These are phyloP conservation scores for Falcaria lacertinaria DNA, from an alignment of 2,888 invertebrate species.

Conservation along the genomic window DNA sequence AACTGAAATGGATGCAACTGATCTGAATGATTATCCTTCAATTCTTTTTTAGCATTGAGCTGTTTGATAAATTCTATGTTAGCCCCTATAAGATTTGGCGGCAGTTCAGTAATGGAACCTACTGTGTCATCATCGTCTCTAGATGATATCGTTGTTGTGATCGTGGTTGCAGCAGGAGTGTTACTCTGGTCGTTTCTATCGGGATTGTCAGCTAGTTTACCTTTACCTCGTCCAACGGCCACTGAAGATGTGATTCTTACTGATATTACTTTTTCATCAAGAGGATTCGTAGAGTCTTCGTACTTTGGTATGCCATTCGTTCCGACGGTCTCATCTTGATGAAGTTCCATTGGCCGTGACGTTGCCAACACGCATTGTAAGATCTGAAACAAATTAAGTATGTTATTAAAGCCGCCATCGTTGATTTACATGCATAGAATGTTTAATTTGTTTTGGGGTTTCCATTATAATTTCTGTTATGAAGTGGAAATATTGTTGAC, in stretches of 20 bases:
- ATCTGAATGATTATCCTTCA: slow-evolving; percentile 42
- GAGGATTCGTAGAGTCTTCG: slow-evolving; percentile 24
- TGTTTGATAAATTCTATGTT: slow-evolving; percentile 74
- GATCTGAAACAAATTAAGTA: slow-evolving; percentile 49
- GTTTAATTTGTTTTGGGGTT: no score
- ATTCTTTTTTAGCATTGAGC: slow-evolving; percentile 62
- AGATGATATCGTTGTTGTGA: slow-evolving; percentile 16
- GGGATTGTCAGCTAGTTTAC: slow-evolving; percentile 28
- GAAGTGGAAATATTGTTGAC: no score
- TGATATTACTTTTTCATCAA: slow-evolving; percentile 70
- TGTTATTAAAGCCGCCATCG: neutral
- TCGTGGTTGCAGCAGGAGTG: slow-evolving; percentile 9
- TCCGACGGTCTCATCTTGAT: slow-evolving; percentile 21
- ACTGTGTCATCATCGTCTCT: slow-evolving; percentile 33
- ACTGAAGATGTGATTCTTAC: slow-evolving; percentile 81
- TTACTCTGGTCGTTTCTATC: slow-evolving; percentile 11
- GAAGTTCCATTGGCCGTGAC: slow-evolving; percentile 40
- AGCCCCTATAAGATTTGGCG: slow-evolving; percentile 64
- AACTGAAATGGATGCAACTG: slow-evolving; percentile 68
- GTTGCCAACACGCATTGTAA: slow-evolving; percentile 46
- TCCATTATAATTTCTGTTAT: no score
- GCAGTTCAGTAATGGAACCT: slow-evolving; percentile 41
- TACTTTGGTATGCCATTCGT: slow-evolving; percentile 33
- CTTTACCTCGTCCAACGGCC: slow-evolving; percentile 73
- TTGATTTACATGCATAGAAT: no score